Evolutionary conservation across 2,888 invertebrate species (phyloP), one percentile per base, ranked within the genome.

Genomic region (Tiliacea aurago): DNA sequence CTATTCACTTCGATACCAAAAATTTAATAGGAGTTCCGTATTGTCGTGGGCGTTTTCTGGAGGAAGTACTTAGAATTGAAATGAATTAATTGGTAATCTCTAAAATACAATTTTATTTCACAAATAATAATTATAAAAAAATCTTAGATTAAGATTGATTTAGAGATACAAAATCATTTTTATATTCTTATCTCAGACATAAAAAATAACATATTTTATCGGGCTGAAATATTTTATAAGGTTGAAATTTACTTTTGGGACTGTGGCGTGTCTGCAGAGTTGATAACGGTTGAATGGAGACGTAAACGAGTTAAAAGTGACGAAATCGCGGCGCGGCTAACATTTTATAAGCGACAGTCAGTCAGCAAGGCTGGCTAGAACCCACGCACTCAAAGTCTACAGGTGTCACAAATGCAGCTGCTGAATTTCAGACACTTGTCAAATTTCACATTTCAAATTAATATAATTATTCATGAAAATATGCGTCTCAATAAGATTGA

Each of bases 361-460:
- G 45, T 63, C 59, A 81, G 23, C 45, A 59, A 61, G 43, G 28
- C 47, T 66, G 56, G 15, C 63, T 63, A 56, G 47, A 72, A 68
- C 73, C 64, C 70, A 86, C 79, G 71, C 65, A 65, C 11, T 66
- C 41, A 53, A 58, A 77, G 69, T 76, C 55, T 74, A 87, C 86
- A 87, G 84, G 86, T 86, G 87, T 85, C 84, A 83, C 20, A 18
- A 59, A 74, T 72, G 74, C 79, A 84, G 76, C 68, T 80, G 77
- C 67, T 51, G 51, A 58, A 65, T 76, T 53, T 66, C 64, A 72
- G 59, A 55, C 37, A 68, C 49, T 58, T 63, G 58, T 68, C 73
- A 64, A 75, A 75, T 78, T 64, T 51, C 9, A 65, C 6, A 66
- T 74, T 73, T 71, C 59, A 62, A 70, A 15, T 56, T 3, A 64